Evolutionary conservation across 2,888 invertebrate species (phyloP), one percentile per base, ranked within the genome.

Genomic region (Sialis fuliginosa): DNA sequence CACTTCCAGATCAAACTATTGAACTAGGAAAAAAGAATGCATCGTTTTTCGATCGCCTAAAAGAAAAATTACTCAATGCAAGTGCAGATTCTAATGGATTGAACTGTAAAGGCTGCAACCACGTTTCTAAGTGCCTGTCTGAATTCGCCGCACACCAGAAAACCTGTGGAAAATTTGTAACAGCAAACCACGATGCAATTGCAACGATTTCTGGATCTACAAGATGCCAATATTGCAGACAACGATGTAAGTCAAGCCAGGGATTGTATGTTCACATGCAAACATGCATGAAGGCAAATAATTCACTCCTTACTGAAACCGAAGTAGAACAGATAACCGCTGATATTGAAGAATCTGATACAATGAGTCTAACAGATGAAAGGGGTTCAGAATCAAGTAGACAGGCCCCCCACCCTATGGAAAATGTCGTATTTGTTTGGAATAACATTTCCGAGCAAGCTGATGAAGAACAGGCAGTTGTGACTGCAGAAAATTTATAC

Each of bases 191-290:
- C 51, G 52, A 42, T 69, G 35, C 57, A 69, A 39, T 74, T 69
- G 59, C 54, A 46, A 48, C 57, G 31, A 50, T 53, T n/a, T 45
- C 51, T 12, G 65, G 67, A 50, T 83, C 86, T 9, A 82, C 85
- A 44, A 74, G 89, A 49, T 90, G 90, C 61, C 87, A 87, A 63
- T 79, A 81, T 60, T 90, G 90, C 62, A 75, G 88, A 52, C 87
- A 86, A 61, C 74, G 88, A 50, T 90, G 88, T 64, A 89, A 89
- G 66, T 85, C 84, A 31, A 85, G 84, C 54, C 74, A 78, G 4
- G 89, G 88, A 65, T 69, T 90, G 43, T 69, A 79, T 51, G 67
- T 76, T 49, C 90, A 90, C 60, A 68, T 87, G 61, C 77, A 79
- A 63, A 77, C 75, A 35, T 89, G 89, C 59, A 64, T 65, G 6